Percentiles rank a stretch among this genome's conserved stretches.
Conservation (phyloP, 2,888 invertebrate species). For the Eupithecia inturbata region DNA sequence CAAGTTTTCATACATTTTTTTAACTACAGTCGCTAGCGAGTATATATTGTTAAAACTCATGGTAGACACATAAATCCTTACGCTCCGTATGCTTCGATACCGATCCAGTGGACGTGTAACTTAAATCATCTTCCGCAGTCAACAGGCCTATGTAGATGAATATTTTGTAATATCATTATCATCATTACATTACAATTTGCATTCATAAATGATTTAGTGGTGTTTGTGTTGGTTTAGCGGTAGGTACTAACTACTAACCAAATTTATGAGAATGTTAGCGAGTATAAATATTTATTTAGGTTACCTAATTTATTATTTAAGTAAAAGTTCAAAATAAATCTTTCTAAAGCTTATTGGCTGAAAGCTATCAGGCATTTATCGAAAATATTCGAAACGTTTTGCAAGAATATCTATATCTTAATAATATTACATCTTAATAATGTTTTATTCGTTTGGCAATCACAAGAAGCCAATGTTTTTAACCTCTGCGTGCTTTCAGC, state of each 20-base stretch:
- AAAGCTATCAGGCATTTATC: neutral
- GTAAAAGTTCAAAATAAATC: neutral
- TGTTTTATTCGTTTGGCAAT: neutral
- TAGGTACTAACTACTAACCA: neutral
- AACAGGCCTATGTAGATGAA: neutral
- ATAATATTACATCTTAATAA: too few species aligned
- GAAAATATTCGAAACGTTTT: neutral
- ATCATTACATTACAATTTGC: neutral
- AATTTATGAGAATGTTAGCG: neutral
- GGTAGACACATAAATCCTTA: too few species aligned
- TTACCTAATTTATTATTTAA: neutral
- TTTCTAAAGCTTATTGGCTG: neutral
- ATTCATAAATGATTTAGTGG: neutral
- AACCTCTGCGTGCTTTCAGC: slow-evolving; percentile 4
- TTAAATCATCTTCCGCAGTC: too few species aligned
- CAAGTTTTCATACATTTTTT: too few species aligned
- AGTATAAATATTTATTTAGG: neutral
- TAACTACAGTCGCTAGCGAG: too few species aligned
- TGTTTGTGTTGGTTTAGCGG: neutral
- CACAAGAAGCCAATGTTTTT: neutral
- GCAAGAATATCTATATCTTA: neutral
- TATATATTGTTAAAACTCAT: too few species aligned
- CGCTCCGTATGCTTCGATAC: too few species aligned
- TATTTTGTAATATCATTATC: neutral
- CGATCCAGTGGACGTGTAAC: too few species aligned